Percentiles rank a stretch among this genome's conserved stretches.
These are phyloP conservation scores for Orthosia gracilis DNA, from an alignment of 2,888 invertebrate genomes.

Conservation along the genomic window DNA sequence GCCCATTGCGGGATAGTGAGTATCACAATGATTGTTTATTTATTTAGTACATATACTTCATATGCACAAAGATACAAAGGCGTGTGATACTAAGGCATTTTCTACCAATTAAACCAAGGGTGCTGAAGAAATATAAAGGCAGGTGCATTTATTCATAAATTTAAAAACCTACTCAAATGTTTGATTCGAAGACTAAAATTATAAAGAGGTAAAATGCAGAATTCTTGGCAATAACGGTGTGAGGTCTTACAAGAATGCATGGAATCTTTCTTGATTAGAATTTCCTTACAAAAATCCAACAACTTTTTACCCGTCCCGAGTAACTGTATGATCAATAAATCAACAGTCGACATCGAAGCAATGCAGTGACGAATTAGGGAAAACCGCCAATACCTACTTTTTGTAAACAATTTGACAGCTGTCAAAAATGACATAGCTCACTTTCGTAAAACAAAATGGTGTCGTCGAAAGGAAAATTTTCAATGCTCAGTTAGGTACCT, in stretches of 20 bases:
- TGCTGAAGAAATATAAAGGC: no score
- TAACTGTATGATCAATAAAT: neutral
- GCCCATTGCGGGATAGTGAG: no score
- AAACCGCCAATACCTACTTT: neutral
- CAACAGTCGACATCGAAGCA: neutral
- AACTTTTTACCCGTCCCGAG: neutral
- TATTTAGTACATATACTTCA: no score
- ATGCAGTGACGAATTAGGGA: neutral
- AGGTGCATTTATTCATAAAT: no score
- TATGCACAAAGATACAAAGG: no score
- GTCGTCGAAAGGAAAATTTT: neutral
- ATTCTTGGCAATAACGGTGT: neutral
- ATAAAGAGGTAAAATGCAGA: neutral
- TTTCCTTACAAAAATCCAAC: neutral
- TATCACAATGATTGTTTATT: no score
- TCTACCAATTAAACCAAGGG: no score
- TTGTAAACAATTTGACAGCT: conserved; percentile 41
- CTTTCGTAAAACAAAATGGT: conserved; percentile 7
- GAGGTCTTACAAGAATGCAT: neutral
- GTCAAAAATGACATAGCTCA: conserved; percentile 22
- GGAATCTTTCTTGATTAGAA: neutral
- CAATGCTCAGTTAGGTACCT: neutral
- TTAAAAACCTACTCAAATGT: no score
- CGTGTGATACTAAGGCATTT: no score
- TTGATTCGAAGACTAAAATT: no score